Evolutionary conservation across 2,888 invertebrate genomes (phyloP), one percentile per base, ranked within the genome.

Genomic region (Dioctria linearis): DNA sequence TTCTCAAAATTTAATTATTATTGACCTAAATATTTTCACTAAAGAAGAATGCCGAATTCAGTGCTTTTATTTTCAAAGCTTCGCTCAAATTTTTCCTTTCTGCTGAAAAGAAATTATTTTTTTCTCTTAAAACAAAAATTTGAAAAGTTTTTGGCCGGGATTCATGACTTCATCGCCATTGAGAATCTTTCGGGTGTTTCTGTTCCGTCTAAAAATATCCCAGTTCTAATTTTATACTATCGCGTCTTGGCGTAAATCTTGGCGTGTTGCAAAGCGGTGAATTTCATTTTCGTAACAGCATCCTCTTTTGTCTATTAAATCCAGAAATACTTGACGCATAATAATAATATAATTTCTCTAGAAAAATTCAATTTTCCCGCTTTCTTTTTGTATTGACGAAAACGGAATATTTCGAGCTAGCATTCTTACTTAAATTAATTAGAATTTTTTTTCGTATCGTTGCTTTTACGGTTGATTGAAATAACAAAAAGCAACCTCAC

Each of bases 61-160:
- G 25, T 2, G 25, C 25, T 25, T 25, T 25, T 1, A 25, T 25
- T 25, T 25, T 25, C 2, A 25, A 25, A 25, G 25, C 25, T 25
- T 25, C 25, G 25, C 25, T 25, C 25, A 25, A 25, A 25, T 25
- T 25, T 25, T 25, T 25, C 25, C 25, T 25, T 25, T 25, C 25
- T 25, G 25, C 25, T 25, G 25, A 25, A 25, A 25, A 25, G 25
- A 25, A 25, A 25, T 25, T 25, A 25, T 25, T 25, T 25, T 25
- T 25, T 25, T 25, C 2, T 25, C 25, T 25, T 25, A 25, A 25
- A 25, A 25, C 25, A 25, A 25, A 25, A 25, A 25, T 65, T 65
- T 65, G 40, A 42, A 40, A 65, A 65, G 40, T 65, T 42, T 65
- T 42, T 65, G 65, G 65, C 65, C 42, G 65, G 65, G 65, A 42